A percentile compares a stretch with the other conserved stretches of the same genome.
Conservation (phyloP, 2,113 vertebrate genomes). For the Megalops atlanticus region DNA sequence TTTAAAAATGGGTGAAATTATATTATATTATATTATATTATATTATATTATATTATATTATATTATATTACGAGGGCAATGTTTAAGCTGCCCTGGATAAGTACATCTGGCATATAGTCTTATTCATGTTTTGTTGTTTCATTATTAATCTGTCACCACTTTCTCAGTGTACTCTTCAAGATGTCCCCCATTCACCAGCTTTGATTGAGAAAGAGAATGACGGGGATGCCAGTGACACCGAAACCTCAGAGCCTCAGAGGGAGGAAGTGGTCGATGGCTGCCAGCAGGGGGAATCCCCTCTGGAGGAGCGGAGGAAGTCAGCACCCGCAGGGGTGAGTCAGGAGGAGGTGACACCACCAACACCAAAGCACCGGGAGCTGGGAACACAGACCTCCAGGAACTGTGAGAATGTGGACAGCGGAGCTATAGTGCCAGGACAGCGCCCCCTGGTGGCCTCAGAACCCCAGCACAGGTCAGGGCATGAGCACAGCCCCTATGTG, state of each 20-base stretch:
- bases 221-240: slow-evolving; percentile 13
- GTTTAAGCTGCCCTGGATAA: too few species aligned
- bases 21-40: too few species aligned
- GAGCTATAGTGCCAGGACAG: slow-evolving; percentile 41
- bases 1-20: too few species aligned
- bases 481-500: background rate
- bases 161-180: background rate
- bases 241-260: background rate
- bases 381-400: background rate
- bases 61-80: too few species aligned
- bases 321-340: background rate
- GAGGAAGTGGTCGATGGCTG: background rate
- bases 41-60: too few species aligned
- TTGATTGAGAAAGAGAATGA: slow-evolving; percentile 21
- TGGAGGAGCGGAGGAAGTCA: background rate
- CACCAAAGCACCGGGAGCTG: too few species aligned
- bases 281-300: background rate
- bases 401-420: slow-evolving; percentile 31
- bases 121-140: too few species aligned
- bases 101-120: too few species aligned
- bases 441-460: background rate
- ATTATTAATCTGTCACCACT: background rate
- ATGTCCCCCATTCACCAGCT: background rate
- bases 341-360: background rate
- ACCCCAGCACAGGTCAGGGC: background rate